Percentiles rank a stretch among this genome's conserved stretches.
phyloP scores from a whole-genome alignment of 2,797 vertebrate genomes.

The Champsocephalus esox region DNA sequence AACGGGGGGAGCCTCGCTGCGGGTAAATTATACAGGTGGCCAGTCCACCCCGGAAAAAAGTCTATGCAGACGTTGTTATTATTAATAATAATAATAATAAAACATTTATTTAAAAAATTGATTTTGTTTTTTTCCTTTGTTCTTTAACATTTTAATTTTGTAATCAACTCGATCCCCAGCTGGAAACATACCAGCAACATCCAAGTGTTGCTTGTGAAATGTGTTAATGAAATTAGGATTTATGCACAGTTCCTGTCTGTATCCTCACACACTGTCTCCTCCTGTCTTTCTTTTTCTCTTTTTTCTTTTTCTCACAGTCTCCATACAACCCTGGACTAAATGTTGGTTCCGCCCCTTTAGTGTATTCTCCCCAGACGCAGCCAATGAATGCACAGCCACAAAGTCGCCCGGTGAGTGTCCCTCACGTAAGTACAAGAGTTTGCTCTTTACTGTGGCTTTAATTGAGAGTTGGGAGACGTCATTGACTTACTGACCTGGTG shows the following conservation, averaged over 20 bases:
- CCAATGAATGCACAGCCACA: conserved; percentile 96
- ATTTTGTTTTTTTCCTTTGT: no score
- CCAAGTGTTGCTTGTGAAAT: conserved; percentile 18
- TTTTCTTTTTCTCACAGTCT: conserved; percentile 83
- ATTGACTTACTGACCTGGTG: conserved; percentile 4
- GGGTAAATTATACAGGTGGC: no score
- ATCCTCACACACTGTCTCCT: conserved; percentile 16
- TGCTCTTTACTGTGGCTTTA: conserved; percentile 17
- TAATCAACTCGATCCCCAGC: conserved; percentile 17
- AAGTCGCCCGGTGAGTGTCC: conserved; percentile 93
- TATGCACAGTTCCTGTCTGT: not conserved
- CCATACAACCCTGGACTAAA: conserved; percentile 96
- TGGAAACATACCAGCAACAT: conserved; percentile 33
- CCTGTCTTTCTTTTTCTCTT: conserved; percentile 21
- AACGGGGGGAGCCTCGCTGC: no score
- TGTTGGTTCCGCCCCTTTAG: conserved; percentile 91
- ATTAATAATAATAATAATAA: no score
- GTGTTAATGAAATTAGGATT: conserved; percentile 25
- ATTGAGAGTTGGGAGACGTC: conserved; percentile 1
- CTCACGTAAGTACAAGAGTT: conserved; percentile 22
- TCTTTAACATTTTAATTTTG: no score
- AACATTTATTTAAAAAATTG: no score
- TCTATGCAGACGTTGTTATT: no score
- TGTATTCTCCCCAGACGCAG: conserved; percentile 95
- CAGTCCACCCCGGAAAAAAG: no score